Base-by-base conservation (phyloP, 2,888 invertebrate species). In the Erpobdella octoculata region DNA sequence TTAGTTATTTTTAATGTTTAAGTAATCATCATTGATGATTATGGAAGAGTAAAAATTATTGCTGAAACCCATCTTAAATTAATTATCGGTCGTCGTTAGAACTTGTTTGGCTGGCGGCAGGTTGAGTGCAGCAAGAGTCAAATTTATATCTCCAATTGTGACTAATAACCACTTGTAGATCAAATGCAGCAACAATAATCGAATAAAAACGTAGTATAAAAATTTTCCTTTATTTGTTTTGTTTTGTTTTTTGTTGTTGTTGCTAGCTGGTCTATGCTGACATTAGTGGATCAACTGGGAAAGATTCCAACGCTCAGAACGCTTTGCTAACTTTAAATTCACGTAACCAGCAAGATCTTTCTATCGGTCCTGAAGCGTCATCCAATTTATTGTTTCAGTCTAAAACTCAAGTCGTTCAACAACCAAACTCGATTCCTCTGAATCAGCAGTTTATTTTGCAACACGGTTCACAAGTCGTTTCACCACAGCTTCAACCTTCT, bases 331-430 rank as follows among this genome's bases (percentile, higher is more conserved):
- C 28, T 53, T 28, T 53, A 21, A 53, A 53, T 28, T 53, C 53
- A 21, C 53, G 21, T 12, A 21, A 53, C 53, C 53, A 53, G 53
- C 53, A 53, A 53, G 21, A 53, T n/a, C 21, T 53, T n/a, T 21
- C 28, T 6, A 53, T 53, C 21, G 21, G 21, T 8, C 28, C 53
- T 8, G 53, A 53, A 53, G 53, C 21, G 21, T 28, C 21, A 28
- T 28, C 21, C 21, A 53, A 53, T 25, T 25, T 53, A 53, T 25
- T 53, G 28, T 31, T 62, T 33, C 62, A 62, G 35, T n/a, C 28
- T n/a, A 28, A 62, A 62, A n/a, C 62, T 35, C 62, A 62, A 62
- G 31, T 62, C 33, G 62, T 35, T n/a, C 62, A 62, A 62, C 31
- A 62, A 21, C 28, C 62, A n/a, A 12, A 41, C 12, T 35, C 62